Evolutionary conservation across 2,113 vertebrate species (phyloP).

Genomic region (Neogobius melanostomus): DNA sequence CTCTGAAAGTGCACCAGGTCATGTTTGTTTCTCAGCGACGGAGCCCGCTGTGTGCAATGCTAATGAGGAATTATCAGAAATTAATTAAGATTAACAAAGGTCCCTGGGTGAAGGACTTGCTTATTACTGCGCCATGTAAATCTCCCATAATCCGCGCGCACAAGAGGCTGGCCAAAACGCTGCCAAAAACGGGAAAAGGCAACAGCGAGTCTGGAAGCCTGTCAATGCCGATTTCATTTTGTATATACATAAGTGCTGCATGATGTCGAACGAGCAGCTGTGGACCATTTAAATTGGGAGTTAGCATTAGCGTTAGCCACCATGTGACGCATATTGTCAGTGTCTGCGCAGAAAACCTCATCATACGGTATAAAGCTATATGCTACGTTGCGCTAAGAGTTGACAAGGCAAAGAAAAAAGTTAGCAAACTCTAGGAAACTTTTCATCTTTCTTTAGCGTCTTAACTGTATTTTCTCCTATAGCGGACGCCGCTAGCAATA

Average conservation of each 20-base stretch:
- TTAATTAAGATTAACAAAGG: conserved; percentile 74
- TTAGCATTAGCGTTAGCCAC: too few species aligned
- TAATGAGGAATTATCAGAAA: conserved; percentile 76
- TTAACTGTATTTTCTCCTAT: too few species aligned
- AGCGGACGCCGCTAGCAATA: too few species aligned
- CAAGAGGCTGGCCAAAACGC: conserved; percentile 45
- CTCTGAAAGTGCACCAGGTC: conserved; percentile 23
- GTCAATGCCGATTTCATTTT: background rate
- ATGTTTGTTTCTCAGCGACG: conserved; percentile 37
- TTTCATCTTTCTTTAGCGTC: too few species aligned
- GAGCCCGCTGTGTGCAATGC: conserved; percentile 50
- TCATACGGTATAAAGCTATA: too few species aligned
- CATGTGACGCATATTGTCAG: too few species aligned
- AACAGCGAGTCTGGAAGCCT: background rate
- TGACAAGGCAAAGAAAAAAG: too few species aligned
- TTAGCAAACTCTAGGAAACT: too few species aligned
- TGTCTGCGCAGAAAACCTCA: too few species aligned
- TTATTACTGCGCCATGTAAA: conserved; percentile 72
- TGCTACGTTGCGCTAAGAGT: too few species aligned
- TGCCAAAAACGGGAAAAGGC: conserved; percentile 30
- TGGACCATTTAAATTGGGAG: too few species aligned
- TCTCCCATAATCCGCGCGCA: conserved; percentile 67
- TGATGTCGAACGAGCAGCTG: background rate
- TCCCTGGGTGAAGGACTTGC: conserved; percentile 71
- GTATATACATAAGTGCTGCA: background rate